Evolutionary conservation across 2,888 invertebrate species (phyloP).

Genomic region (Ophion slaviceki): DNA sequence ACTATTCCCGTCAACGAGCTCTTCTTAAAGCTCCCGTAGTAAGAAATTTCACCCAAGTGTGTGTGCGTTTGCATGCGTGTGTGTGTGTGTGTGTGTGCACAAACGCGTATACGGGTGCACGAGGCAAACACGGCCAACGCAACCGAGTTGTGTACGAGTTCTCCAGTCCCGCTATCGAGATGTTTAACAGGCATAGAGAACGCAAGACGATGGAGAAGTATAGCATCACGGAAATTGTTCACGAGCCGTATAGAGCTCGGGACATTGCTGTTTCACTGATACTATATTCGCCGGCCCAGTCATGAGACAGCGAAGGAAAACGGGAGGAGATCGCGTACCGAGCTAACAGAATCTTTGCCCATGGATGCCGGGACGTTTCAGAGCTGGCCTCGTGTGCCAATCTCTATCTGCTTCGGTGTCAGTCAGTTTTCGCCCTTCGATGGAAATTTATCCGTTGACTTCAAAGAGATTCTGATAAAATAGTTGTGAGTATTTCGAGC

Average conservation of each 20-base stretch:
- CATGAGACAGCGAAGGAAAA: constrained; percentile 10
- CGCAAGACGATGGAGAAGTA: constrained; percentile 44
- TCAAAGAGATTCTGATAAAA: too few species aligned
- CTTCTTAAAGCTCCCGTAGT: constrained; percentile 22
- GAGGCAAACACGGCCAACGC: background rate
- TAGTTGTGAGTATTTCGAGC: too few species aligned
- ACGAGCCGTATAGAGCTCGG: constrained; percentile 44
- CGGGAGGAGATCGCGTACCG: constrained; percentile 1
- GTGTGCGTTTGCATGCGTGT: constrained; percentile 24
- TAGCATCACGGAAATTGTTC: constrained; percentile 59
- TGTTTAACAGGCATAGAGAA: constrained; percentile 30
- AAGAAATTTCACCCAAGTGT: constrained; percentile 28
- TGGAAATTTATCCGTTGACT: background rate
- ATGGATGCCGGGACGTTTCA: constrained; percentile 7
- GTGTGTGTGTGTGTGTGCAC: constrained; percentile 27
- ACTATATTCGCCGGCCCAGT: background rate
- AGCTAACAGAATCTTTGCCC: constrained; percentile 2
- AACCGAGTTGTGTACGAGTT: constrained; percentile 35
- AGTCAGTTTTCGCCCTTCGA: background rate
- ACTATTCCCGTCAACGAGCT: constrained; percentile 45
- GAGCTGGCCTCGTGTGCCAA: background rate
- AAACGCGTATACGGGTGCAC: too few species aligned
- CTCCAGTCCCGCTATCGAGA: constrained; percentile 41
- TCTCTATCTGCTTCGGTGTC: background rate
- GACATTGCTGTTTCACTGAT: constrained; percentile 1